Evolutionary conservation across 2,888 invertebrate species (phyloP).

Genomic region (Idaea dimidiata): DNA sequence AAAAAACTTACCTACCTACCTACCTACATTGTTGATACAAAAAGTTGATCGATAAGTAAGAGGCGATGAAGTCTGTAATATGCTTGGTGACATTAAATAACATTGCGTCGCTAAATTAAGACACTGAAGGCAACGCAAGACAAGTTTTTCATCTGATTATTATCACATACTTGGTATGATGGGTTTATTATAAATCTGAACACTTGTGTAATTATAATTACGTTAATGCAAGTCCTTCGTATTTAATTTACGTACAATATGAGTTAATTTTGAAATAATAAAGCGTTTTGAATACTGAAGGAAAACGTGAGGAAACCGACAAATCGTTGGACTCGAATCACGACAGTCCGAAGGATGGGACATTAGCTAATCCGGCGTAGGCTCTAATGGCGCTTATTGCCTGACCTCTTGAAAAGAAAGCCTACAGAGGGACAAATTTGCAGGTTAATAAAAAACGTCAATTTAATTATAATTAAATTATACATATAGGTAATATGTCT

Average conservation of each 20-base stretch:
- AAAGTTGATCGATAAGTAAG: conserved; percentile 5
- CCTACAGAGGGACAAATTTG: too few relatives aligned
- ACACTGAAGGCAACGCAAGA: neutral
- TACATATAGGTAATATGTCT: too few relatives aligned
- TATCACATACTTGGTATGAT: neutral
- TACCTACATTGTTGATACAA: neutral
- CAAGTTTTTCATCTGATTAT: neutral
- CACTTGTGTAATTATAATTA: neutral
- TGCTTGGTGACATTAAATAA: conserved; percentile 8
- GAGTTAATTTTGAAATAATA: too few relatives aligned
- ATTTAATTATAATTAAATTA: too few relatives aligned
- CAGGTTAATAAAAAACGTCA: too few relatives aligned
- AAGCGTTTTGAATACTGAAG: too few relatives aligned
- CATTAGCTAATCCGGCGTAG: too few relatives aligned
- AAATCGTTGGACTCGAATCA: too few relatives aligned
- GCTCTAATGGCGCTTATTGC: too few relatives aligned
- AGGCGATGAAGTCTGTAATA: conserved; percentile 11
- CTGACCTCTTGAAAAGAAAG: too few relatives aligned
- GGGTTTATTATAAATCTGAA: neutral
- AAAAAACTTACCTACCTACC: neutral
- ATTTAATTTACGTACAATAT: neutral
- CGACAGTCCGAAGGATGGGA: too few relatives aligned
- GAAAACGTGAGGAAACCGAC: too few relatives aligned
- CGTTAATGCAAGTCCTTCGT: neutral
- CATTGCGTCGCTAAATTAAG: neutral